Evolutionary conservation across 2,888 invertebrate species (phyloP).

Genomic region (Tetranychus piercei): DNA sequence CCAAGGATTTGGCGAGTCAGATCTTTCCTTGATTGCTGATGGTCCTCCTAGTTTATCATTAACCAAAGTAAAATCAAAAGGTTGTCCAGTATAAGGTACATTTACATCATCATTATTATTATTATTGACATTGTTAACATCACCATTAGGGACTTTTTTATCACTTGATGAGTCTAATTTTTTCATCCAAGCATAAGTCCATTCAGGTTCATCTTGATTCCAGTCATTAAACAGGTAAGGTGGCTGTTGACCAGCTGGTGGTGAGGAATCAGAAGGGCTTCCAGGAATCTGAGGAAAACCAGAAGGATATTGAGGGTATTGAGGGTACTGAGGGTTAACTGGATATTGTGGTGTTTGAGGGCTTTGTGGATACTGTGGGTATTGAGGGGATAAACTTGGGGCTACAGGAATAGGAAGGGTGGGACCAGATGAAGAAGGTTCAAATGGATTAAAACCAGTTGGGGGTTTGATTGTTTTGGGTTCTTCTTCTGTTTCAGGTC

Average conservation of each 20-base stretch:
- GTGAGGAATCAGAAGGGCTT: background rate
- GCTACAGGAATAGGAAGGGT: background rate
- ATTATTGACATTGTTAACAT: background rate
- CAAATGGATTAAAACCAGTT: background rate
- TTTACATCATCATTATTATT: background rate
- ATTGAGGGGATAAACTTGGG: background rate
- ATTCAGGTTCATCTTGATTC: conserved; percentile 12
- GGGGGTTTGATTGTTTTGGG: background rate
- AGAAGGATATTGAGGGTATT: background rate
- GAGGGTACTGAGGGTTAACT: background rate
- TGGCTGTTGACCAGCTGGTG: background rate
- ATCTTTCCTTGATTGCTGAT: background rate
- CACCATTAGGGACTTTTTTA: background rate
- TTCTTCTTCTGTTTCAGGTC: background rate
- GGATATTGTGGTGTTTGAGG: background rate
- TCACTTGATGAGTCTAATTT: background rate
- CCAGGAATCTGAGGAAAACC: background rate
- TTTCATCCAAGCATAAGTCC: conserved; percentile 13
- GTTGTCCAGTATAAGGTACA: background rate
- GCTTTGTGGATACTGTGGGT: background rate
- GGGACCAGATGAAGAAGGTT: background rate
- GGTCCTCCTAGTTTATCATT: background rate
- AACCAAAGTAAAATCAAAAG: background rate
- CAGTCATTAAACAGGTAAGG: background rate
- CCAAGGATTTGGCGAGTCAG: background rate